Base-by-base conservation (phyloP, 2,888 invertebrate genomes). In the Myopa testacea region DNA sequence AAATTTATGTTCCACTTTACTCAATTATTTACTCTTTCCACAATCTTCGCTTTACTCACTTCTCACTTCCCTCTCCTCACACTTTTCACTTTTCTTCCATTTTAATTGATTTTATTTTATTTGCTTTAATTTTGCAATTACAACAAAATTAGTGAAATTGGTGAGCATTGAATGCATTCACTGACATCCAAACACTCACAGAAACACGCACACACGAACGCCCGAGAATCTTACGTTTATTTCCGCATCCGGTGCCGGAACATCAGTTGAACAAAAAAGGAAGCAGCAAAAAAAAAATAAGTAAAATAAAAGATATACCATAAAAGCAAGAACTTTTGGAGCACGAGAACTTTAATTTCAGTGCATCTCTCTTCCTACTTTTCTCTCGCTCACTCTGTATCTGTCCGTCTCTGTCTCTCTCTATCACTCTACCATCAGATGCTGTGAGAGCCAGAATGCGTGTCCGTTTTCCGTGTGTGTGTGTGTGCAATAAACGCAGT, bases 21-120 rank as follows among this genome's bases (percentile, higher is more conserved):
- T 70, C 55, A 52, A 68, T 69, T 52, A 55, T 58, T 38, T 63
- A 38, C 4, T 55, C n/a, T 58, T 70, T 8, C 40, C 40, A 37
- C 19, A 12, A 19, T 19, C 19, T 62, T 62, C 14, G 6, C 12
- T 76, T 14, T 6, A 16, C 65, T 26, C 52, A 14, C 14, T 45
- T 38, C n/a, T n/a, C 60, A n/a, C 63, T n/a, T n/a, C n/a, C n/a
- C 65, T 26, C 52, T 8, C 14, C 26, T 38, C n/a, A 14, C 60
- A n/a, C 63, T 19, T 62, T 68, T 10, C 45, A 62, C 50, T 63
- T 69, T 5, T n/a, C 26, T 62, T 73, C 73, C 34, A 26, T 38
- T 55, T 75, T 19, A 65, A 55, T 72, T 40, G 26, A 26, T 70
- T n/a, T 70, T 70, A 1, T 19, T 74, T 78, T 74, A 7, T 7